A percentile compares a stretch with the other conserved stretches of the same genome.
phyloP scores from a whole-genome alignment of 2,113 vertebrate species.

The Elachura formosa region DNA sequence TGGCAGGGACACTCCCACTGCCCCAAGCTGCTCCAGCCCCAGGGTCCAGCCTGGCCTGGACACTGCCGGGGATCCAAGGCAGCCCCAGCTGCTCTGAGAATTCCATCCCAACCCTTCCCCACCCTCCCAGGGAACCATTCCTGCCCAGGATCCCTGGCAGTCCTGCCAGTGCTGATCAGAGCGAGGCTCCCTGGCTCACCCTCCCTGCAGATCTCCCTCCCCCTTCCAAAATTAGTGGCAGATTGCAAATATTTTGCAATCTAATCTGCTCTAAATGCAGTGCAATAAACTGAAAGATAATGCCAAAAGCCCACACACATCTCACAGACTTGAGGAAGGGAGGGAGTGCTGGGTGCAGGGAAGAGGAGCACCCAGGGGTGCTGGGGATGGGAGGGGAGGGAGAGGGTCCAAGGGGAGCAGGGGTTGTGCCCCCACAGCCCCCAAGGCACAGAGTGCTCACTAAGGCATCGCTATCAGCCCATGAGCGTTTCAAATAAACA shows the following conservation, averaged over 20 bases:
- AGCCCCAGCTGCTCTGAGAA: background rate
- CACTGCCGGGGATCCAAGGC: background rate
- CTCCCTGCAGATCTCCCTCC: background rate
- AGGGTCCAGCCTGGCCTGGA: background rate
- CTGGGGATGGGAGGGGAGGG: no score
- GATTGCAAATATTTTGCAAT: background rate
- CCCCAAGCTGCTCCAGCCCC: background rate
- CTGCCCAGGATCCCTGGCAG: rapidly evolving
- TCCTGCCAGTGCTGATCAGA: rapidly evolving
- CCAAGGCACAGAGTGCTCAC: no score
- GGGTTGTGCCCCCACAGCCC: no score
- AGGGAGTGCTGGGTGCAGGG: no score
- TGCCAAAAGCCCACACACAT: background rate
- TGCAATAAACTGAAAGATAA: background rate
- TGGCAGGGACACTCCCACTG: background rate
- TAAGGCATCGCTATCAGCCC: no score
- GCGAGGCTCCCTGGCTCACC: background rate
- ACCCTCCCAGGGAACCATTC: background rate
- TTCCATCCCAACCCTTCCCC: rapidly evolving
- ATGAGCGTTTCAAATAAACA: no score
- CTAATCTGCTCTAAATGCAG: background rate
- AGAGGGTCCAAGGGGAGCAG: no score
- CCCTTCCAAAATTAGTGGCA: background rate
- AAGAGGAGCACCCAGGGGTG: no score
- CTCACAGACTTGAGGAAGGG: background rate